phyloP scores from a whole-genome alignment of 2,797 vertebrate genomes.

The Semaprochilodus insignis region DNA sequence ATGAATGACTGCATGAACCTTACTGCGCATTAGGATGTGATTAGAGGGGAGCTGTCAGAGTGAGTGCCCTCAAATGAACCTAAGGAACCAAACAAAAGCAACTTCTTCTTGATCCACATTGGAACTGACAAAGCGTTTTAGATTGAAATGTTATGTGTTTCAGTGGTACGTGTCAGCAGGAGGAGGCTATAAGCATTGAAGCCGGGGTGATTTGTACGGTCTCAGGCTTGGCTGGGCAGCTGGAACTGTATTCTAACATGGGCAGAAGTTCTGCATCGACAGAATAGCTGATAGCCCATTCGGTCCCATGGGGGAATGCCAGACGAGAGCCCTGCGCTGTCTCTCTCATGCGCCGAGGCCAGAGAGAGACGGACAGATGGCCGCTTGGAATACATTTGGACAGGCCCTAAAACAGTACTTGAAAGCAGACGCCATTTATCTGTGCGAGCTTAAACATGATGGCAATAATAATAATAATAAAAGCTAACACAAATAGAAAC shows the following conservation, averaged over 20 bases:
- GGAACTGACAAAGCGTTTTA: constrained; percentile 5
- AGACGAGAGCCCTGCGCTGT: constrained; percentile 20
- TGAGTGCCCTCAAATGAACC: not conserved
- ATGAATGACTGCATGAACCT: constrained; percentile 8
- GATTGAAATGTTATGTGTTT: not conserved
- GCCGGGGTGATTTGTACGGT: constrained; percentile 7
- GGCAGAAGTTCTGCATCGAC: constrained; percentile 15
- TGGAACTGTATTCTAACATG: constrained; percentile 21
- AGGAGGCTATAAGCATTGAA: not conserved
- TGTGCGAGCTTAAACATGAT: not conserved
- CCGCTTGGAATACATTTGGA: not conserved
- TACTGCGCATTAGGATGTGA: not conserved
- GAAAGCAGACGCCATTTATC: not conserved
- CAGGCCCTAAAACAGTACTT: not conserved
- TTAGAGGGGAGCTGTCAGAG: constrained; percentile 1
- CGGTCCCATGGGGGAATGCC: constrained; percentile 32
- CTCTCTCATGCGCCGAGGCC: not conserved
- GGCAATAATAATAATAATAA: not conserved
- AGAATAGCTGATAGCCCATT: constrained; percentile 24
- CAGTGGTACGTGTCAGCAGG: not conserved
- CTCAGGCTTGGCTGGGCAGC: not conserved
- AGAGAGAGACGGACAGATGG: not conserved
- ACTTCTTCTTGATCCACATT: not conserved
- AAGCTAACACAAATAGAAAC: not conserved
- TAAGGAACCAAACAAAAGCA: not conserved